Base-by-base conservation (phyloP, 2,797 vertebrate genomes). In the Silurus aristotelis region DNA sequence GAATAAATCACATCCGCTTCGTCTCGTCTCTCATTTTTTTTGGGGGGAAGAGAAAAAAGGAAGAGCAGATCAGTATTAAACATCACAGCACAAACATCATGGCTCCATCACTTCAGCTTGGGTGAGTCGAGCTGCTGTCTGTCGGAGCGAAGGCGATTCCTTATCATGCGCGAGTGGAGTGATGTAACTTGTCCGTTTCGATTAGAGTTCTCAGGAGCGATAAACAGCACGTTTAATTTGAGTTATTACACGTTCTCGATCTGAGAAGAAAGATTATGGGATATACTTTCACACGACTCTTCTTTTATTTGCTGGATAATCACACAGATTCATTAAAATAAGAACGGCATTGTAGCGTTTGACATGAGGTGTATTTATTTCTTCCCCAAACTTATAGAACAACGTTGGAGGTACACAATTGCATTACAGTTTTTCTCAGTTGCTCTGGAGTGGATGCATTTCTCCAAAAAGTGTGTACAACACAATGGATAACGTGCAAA, bases 1-100 rank as follows among this genome's bases (percentile, higher is more conserved):
- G 70, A 88, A 88, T 91, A 90, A 88, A 89, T 90, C 87, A 87
- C 78, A 70, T 84, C 77, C 83, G 83, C 86, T 71, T 84, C 73
- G 78, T 78, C 83, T 56, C 84, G 72, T 87, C 75, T 78, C 64
- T 10, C 48, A 10, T 52, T 52, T 52, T 56, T 55, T 38, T 43
- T 67, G 8, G 19, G 8, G 19, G 27, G 25, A 25, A 48, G 63
- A 77, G 52, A 38, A 82, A 20, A 38, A 48, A 78, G 6, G 38
- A 25, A 48, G 48, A 56, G 48, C 1, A 15, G 8, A 58, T 68
- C 22, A 20, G 73, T 27, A 84, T 84, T 17, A 27, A 38, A 67
- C 43, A 70, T 64, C 63, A 27, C 38, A 38, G 64, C 60, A 61
- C 43, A 63, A 61, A 61, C 38, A 38, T 48, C 83, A 19, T 20